Evolutionary conservation across 1,140 invertebrate species (phyloP).

Genomic region (Nautilus pompilius): DNA sequence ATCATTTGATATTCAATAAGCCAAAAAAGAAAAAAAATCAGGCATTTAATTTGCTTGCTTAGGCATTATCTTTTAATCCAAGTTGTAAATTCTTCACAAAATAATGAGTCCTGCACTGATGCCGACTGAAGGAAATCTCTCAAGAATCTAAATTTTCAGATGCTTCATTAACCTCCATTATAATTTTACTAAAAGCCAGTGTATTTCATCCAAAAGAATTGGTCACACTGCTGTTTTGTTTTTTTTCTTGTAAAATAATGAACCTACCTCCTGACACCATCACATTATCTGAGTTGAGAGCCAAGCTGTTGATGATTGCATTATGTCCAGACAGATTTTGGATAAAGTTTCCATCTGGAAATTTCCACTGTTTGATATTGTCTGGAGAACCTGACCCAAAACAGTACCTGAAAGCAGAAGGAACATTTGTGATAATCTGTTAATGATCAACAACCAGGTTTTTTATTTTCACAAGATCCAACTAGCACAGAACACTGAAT

Average conservation of each 20-base stretch:
- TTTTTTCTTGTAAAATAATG: no score
- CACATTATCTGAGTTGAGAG: conserved; percentile 89
- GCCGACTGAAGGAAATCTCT: background rate
- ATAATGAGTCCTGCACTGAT: no score
- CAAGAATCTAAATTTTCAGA: background rate
- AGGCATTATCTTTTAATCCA: no score
- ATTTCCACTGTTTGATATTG: conserved; percentile 99
- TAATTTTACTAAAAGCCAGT: background rate
- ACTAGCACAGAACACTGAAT: no score
- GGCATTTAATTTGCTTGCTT: no score
- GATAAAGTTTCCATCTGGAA: conserved; percentile 96
- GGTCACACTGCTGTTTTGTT: background rate
- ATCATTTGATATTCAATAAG: no score
- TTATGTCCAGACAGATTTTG: conserved; percentile 98
- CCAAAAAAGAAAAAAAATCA: no score
- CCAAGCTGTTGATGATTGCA: conserved; percentile 95
- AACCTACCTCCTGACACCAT: conserved; percentile 84
- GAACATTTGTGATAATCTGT: no score
- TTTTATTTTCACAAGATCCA: no score
- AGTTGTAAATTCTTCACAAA: no score
- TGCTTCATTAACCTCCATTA: background rate
- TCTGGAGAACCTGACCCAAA: conserved; percentile 98
- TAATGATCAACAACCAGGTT: no score
- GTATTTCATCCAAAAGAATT: background rate
- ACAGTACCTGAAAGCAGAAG: conserved; percentile 69